These are phyloP conservation scores for honey bee (Apis mellifera) DNA, from an alignment of 1,140 invertebrate species.

Conservation along the genomic window DNA sequence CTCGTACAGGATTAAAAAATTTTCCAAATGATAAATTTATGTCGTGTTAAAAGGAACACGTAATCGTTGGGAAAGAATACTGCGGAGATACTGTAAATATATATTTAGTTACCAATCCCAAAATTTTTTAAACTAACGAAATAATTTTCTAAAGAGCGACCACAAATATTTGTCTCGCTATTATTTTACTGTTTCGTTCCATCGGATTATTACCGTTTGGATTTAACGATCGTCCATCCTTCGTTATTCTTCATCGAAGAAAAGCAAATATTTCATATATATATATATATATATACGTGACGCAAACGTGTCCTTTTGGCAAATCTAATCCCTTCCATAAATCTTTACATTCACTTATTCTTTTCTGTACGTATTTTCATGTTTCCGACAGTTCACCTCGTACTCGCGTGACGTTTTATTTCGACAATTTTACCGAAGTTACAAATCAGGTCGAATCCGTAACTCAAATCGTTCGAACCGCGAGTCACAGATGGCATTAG, in stretches of 20 bases:
- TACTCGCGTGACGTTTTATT: neutral
- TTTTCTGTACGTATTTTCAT: too few relatives aligned
- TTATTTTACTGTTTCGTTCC: slow-evolving; percentile 69
- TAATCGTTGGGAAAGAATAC: neutral
- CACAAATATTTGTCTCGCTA: slow-evolving; percentile 73
- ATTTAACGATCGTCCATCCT: neutral
- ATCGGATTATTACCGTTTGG: slow-evolving; percentile 66
- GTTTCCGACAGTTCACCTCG: too few relatives aligned
- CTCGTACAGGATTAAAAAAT: too few relatives aligned
- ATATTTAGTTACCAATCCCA: too few relatives aligned
- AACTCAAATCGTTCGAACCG: slow-evolving; percentile 60
- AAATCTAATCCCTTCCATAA: too few relatives aligned
- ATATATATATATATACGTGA: neutral
- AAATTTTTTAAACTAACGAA: neutral
- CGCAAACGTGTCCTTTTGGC: neutral
- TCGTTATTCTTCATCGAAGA: too few relatives aligned
- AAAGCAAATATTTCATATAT: neutral
- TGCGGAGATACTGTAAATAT: neutral
- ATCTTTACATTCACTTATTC: neutral
- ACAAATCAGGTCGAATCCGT: neutral
- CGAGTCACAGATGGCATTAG: slow-evolving; percentile 75
- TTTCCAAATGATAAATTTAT: too few relatives aligned
- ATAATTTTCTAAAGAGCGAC: neutral
- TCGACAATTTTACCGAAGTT: neutral
- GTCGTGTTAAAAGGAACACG: neutral